Evolutionary conservation across 2,888 invertebrate genomes (phyloP).

Genomic region (Cephus pulcher): DNA sequence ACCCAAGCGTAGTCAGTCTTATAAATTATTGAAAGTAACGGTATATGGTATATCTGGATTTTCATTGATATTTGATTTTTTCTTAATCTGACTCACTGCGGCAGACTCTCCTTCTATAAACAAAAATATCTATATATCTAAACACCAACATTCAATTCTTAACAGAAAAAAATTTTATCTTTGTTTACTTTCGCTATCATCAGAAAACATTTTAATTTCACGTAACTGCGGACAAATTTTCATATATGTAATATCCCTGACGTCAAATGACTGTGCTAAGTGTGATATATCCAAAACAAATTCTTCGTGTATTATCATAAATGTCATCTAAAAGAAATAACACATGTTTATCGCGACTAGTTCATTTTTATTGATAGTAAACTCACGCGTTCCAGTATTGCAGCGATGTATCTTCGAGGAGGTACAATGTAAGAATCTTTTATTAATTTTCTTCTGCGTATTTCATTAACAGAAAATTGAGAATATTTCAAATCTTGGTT

Average conservation of each 20-base stretch:
- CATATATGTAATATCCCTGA: slow-evolving; percentile 41
- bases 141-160: not conserved
- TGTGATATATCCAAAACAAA: slow-evolving; percentile 45
- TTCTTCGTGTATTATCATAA: slow-evolving; percentile 51
- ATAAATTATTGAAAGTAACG: not conserved
- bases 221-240: slow-evolving; percentile 24
- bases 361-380: not conserved
- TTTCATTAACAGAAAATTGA: slow-evolving; percentile 37
- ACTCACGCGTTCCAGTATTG: slow-evolving; percentile 46
- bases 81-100: not conserved
- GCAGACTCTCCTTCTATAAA: not conserved
- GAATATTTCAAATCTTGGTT: slow-evolving; percentile 44
- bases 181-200: not conserved
- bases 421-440: slow-evolving; percentile 38
- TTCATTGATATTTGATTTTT: not conserved
- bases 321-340: slow-evolving; percentile 45
- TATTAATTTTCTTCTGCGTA: slow-evolving; percentile 31
- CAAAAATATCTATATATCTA: not conserved
- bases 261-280: slow-evolving; percentile 40
- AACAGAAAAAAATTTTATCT: not conserved
- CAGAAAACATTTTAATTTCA: not conserved
- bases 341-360: not conserved
- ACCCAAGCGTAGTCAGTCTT: not conserved
- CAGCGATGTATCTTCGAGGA: slow-evolving; percentile 33
- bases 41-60: not conserved